Base-by-base conservation (phyloP, 30 jellyfish, hydroid and myxozoan genomes). In the Calvadosia cruxmelitensis region DNA sequence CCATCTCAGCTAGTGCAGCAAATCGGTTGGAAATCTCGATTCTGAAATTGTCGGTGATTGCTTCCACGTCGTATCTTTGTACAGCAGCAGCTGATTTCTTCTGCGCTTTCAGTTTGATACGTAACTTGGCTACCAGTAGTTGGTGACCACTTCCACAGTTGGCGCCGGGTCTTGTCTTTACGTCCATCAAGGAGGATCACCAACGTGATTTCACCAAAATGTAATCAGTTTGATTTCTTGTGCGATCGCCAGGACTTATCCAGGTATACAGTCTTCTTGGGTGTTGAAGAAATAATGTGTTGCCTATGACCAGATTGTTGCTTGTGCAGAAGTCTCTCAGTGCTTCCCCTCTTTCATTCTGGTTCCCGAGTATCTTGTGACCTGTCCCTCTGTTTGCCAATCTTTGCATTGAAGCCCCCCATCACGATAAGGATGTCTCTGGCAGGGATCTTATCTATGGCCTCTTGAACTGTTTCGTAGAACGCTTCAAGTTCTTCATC, bases 321-420 rank as follows among this genome's bases (percentile, higher is more conserved):
- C 32, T 2, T n/a, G 34, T 63, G 25, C 83, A 73, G 33, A 73
- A 73, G 5, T 73, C 75, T 1, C 62, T n/a, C 0, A 76, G 34
- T 0, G 33, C 57, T 66, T 66, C 75, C 1, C 88, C 81, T 28
- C 68, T 31, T 24, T 76, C 81, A 34, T 67, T 76, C 35, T 31
- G 34, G 1, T 64, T 50, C 5, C 86, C 86, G 28, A 76, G 53
- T 3, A 53, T 27, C 13, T 50, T 10, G 34, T 1, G 24, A 33
- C 1, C 30, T 28, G 1, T 24, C 1, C 1, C 1, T 20, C 3
- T 20, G 24, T 52, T 20, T 31, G 24, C 85, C 77, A 1, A 63
- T 72, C 52, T 73, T 73, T 12, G 83, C 83, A 26, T 73, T 73
- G 20, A 61, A 1, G 31, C 63, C 83, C 26, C 73, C 83, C 75